Conservation (phyloP, 2,888 invertebrate genomes). For the Nemoura dubitans region DNA sequence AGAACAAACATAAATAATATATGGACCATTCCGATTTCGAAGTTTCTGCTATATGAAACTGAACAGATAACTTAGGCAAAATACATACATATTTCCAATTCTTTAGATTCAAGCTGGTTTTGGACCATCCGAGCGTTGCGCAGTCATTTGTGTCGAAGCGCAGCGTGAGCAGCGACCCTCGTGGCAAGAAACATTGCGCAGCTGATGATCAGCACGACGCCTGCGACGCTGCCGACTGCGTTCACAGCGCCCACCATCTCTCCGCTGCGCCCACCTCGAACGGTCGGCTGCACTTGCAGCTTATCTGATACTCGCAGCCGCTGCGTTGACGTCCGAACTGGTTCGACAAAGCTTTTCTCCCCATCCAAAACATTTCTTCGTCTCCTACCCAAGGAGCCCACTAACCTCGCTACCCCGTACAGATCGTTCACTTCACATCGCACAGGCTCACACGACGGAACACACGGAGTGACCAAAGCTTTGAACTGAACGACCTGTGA, state of each 20-base stretch:
- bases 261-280: neutral
- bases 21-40: no score
- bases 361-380: slow-evolving; percentile 58
- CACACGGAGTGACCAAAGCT: slow-evolving; percentile 59
- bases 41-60: no score
- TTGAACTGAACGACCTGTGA: slow-evolving; percentile 59
- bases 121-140: neutral
- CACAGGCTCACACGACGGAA: slow-evolving; percentile 57
- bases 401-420: slow-evolving; percentile 58
- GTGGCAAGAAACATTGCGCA: neutral
- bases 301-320: slow-evolving; percentile 55
- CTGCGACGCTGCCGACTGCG: neutral
- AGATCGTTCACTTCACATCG: slow-evolving; percentile 57
- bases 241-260: neutral
- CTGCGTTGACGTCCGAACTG: slow-evolving; percentile 49
- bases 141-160: neutral
- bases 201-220: neutral
- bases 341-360: slow-evolving; percentile 53
- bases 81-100: neutral
- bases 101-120: neutral
- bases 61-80: no score
- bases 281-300: slow-evolving; percentile 48
- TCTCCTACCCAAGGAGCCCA: slow-evolving; percentile 85
- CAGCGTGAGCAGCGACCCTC: neutral
- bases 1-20: neutral